Evolutionary conservation across 2,113 vertebrate species (phyloP), one percentile per base, ranked within the genome.

Genomic region (Petroica traversi): DNA sequence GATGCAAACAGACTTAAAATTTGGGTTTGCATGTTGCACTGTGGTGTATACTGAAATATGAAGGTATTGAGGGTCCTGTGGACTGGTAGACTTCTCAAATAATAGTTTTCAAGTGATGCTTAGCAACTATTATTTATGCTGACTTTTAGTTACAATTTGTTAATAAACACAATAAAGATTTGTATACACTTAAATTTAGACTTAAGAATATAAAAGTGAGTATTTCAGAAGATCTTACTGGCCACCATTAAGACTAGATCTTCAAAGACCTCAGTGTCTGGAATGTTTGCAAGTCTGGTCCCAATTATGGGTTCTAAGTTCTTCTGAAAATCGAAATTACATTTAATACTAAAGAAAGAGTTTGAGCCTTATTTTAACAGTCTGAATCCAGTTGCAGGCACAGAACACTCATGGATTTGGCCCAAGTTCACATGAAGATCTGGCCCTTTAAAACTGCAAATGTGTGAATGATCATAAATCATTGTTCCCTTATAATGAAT

Each of bases 271-370:
- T 92, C 59, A n/a, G 7, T 52, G 48, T 89, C 92, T 92, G 91
- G 72, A 86, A 92, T 86, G 85, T 67, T 90, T 92, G 72, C 25
- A 88, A 90, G 76, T 93, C 77, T 91, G 82, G 66, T 62, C 73
- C 77, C 80, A 91, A 2, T 92, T 88, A 95, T 75, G 76, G 40
- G 68, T 81, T 89, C 68, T 83, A 83, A 71, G 63, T 73, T 84
- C 75, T 85, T 88, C 79, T 88, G 88, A 94, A 96, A 95, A 97
- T 95, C 79, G 85, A 59, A 88, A 74, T 95, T 81, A 34, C 38
- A 72, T 91, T 87, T 93, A 77, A 93, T 87, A 82, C 58, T 83
- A 58, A 41, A 91, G 55, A 75, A 91, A 49, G 72, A 84, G 22
- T n/a, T 91, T 52, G 46, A 92, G 26, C 48, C 77, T 91, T 88